Percentiles rank a stretch among this genome's conserved stretches.
These are phyloP conservation scores for Pachypanchax playfairii DNA, from an alignment of 2,113 vertebrate genomes.

Conservation along the genomic window DNA sequence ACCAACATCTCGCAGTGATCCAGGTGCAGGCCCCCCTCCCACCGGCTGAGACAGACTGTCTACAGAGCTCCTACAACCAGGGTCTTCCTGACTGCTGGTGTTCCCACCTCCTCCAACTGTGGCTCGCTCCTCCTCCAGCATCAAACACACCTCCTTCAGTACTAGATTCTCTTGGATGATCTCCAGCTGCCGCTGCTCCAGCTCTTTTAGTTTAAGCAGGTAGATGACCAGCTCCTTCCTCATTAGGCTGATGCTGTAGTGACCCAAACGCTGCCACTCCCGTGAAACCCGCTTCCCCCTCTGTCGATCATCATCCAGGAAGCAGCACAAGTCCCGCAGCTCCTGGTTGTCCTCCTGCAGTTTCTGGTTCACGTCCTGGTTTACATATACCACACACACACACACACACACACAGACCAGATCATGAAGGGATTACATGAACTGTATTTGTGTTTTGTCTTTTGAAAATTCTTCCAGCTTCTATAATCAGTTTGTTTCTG, in stretches of 20 bases:
- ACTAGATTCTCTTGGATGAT: slow-evolving; percentile 93
- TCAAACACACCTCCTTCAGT: slow-evolving; percentile 91
- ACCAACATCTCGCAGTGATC: slow-evolving; percentile 87
- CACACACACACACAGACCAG: too few relatives aligned
- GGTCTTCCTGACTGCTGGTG: slow-evolving; percentile 39
- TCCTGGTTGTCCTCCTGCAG: slow-evolving; percentile 98
- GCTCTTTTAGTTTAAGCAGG: slow-evolving; percentile 92
- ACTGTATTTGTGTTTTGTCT: too few relatives aligned
- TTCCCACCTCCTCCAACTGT: too few relatives aligned
- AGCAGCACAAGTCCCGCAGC: slow-evolving; percentile 95
- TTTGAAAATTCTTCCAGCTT: too few relatives aligned
- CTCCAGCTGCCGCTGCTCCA: slow-evolving; percentile 91
- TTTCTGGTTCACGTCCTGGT: slow-evolving; percentile 96
- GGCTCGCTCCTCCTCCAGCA: slow-evolving; percentile 91
- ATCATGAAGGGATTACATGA: too few relatives aligned
- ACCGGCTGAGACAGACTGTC: slow-evolving; percentile 89
- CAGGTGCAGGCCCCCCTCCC: slow-evolving; percentile 45
- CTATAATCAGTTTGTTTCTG: too few relatives aligned
- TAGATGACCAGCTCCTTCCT: slow-evolving; percentile 94
- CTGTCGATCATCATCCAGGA: slow-evolving; percentile 96
- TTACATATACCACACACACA: too few relatives aligned
- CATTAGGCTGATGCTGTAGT: slow-evolving; percentile 91
- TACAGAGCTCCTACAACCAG: slow-evolving; percentile 87
- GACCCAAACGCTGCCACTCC: slow-evolving; percentile 95
- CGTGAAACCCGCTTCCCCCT: slow-evolving; percentile 94